Conservation (phyloP, 92 coral and sea anemone species). For the Parazoanthus atlanticus region DNA sequence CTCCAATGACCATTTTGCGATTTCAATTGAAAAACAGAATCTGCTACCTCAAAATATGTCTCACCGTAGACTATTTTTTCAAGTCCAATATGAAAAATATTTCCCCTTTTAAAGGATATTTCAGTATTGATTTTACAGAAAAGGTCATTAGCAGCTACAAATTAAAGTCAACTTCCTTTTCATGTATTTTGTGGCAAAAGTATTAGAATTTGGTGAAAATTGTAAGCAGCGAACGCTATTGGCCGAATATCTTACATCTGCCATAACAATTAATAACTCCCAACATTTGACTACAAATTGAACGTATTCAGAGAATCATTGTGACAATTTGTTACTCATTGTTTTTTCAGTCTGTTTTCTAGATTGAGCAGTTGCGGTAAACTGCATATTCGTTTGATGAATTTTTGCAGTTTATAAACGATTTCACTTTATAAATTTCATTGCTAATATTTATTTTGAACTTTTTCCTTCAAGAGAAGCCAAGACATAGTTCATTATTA, state of each 20-base stretch:
- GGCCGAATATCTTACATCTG: background rate
- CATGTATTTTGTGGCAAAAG: conserved; percentile 3
- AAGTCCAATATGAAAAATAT: background rate
- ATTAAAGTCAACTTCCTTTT: conserved; percentile 19
- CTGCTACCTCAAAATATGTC: background rate
- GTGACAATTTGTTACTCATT: background rate
- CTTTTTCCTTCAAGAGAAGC: background rate
- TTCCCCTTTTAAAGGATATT: background rate
- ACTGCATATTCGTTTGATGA: background rate
- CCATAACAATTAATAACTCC: background rate
- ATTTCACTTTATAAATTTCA: background rate
- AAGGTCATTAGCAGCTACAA: conserved; percentile 7
- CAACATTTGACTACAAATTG: background rate
- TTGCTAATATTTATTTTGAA: background rate
- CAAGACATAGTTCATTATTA: background rate
- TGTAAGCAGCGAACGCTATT: background rate
- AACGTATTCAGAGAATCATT: background rate
- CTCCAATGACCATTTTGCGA: background rate
- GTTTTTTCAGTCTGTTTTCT: background rate
- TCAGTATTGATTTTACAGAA: background rate
- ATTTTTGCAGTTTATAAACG: background rate
- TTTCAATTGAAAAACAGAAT: background rate
- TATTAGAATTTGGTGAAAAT: background rate
- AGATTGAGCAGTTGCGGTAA: background rate
- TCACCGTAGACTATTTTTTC: background rate